Conservation (phyloP, 2,888 invertebrate genomes). For the Nomada fabriciana region DNA sequence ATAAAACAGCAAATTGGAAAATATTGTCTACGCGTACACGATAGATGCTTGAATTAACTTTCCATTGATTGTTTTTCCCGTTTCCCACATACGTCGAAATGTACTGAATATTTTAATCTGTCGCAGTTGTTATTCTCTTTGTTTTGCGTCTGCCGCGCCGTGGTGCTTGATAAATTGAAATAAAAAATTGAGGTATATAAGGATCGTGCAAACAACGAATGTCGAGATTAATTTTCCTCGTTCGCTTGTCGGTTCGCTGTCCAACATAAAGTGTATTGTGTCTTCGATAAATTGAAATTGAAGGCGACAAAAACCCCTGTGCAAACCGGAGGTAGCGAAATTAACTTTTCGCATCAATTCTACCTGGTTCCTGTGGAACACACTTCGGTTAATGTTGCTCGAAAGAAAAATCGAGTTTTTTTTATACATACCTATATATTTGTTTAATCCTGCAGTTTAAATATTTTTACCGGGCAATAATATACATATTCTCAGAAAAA, state of each 20-base stretch:
- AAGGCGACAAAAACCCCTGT: not conserved
- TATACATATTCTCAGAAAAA: too few species aligned
- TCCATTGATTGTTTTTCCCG: not conserved
- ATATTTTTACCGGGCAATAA: too few species aligned
- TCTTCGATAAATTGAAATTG: slow-evolving; percentile 10
- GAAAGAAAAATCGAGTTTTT: too few species aligned
- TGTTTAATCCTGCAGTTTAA: too few species aligned
- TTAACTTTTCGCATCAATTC: slow-evolving; percentile 6
- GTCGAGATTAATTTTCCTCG: slow-evolving; percentile 4
- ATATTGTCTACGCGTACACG: too few species aligned
- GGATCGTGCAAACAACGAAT: slow-evolving; percentile 1
- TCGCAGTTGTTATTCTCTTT: not conserved
- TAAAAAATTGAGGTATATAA: not conserved
- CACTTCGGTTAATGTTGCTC: not conserved
- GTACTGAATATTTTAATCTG: not conserved
- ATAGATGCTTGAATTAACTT: not conserved
- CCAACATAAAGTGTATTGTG: not conserved
- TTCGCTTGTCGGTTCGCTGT: not conserved
- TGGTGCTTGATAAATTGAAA: not conserved
- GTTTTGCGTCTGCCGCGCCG: not conserved
- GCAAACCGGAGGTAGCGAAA: not conserved
- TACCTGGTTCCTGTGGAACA: not conserved
- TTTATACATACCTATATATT: too few species aligned
- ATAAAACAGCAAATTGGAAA: too few species aligned
- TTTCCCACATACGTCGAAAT: not conserved